Conservation (phyloP, 2,113 vertebrate genomes). For the Phaethon lepturus region DNA sequence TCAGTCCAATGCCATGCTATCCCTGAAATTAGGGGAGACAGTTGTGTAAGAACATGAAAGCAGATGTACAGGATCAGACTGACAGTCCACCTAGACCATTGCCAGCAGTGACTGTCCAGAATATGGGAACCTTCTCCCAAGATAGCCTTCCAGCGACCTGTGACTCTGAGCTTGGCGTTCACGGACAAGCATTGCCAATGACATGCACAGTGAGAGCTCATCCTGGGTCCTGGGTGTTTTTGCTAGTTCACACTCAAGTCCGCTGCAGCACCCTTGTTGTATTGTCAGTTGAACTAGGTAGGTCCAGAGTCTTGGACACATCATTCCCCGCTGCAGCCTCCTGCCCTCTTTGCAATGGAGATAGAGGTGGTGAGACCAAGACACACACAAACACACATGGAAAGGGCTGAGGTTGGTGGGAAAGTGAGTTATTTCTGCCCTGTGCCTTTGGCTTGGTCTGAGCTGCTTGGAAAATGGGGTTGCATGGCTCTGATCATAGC, state of each 20-base stretch:
- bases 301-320: background rate
- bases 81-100: background rate
- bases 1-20: background rate
- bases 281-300: background rate
- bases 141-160: background rate
- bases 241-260: background rate
- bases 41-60: background rate
- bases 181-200: background rate
- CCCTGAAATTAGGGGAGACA: background rate
- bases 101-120: background rate
- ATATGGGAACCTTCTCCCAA: background rate
- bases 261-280: background rate
- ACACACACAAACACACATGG: background rate
- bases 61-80: background rate
- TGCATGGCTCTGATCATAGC: background rate
- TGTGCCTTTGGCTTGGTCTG: background rate
- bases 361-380: background rate
- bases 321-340: background rate
- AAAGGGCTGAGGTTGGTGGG: background rate
- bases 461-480: background rate
- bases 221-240: background rate
- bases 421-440: background rate
- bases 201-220: accelerated
- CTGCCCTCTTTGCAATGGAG: background rate
- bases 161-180: background rate